Percentiles rank a stretch among this genome's conserved stretches.
These are phyloP conservation scores for Diacarnus erythraeanus DNA, from an alignment of 37 sponge, comb jelly and placozoan species.

Conservation along the genomic window DNA sequence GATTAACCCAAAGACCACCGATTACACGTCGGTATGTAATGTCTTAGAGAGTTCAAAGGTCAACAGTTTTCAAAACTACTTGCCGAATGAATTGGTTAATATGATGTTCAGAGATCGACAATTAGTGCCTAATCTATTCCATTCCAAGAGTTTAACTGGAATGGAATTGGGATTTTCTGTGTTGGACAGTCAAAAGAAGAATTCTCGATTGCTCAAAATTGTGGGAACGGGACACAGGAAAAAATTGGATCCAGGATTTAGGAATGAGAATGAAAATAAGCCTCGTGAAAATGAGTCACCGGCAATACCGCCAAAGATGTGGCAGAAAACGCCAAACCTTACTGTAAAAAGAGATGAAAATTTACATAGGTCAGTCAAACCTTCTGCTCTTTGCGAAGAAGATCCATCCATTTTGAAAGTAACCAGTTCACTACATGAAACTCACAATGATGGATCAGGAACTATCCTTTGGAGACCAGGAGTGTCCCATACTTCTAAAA, in stretches of 20 bases:
- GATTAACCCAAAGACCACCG: background rate
- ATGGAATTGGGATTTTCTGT: background rate
- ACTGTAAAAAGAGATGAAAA: background rate
- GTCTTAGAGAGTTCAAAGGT: background rate
- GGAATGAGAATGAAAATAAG: background rate
- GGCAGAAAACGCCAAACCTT: too few species aligned
- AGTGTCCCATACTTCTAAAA: too few species aligned
- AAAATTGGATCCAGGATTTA: background rate
- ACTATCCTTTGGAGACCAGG: too few species aligned
- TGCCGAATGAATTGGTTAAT: background rate
- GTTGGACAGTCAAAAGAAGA: background rate
- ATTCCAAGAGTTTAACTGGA: background rate
- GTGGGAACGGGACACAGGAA: too few species aligned
- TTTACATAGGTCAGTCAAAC: too few species aligned
- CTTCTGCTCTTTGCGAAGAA: background rate
- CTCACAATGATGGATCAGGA: too few species aligned
- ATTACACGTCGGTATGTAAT: background rate
- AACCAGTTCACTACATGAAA: too few species aligned
- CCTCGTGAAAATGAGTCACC: too few species aligned
- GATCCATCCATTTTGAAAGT: too few species aligned
- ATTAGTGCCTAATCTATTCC: background rate
- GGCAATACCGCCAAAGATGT: too few species aligned
- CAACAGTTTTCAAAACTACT: background rate
- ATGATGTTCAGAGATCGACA: background rate
- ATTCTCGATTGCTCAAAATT: background rate